These are phyloP conservation scores for Mantis religiosa DNA, from an alignment of 2,888 invertebrate species.

Conservation along the genomic window DNA sequence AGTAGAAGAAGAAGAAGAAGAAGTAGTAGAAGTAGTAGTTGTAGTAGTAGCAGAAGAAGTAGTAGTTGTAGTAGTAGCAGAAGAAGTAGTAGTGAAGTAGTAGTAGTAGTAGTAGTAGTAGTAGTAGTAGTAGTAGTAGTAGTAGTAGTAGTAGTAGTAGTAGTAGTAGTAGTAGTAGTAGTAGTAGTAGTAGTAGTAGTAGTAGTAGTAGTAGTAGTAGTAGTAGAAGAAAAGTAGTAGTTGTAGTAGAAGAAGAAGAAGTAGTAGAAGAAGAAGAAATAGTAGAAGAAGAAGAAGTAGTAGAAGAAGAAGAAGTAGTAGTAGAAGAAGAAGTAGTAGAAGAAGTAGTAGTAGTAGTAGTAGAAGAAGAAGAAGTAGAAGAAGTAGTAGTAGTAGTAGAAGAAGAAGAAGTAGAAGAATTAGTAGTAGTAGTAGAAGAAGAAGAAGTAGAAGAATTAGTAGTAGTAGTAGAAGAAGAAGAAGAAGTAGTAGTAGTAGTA, in stretches of 20 bases:
- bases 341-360: not conserved
- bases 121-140: conserved; percentile 10
- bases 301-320: not conserved
- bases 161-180: not conserved
- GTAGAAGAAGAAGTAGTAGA: not conserved
- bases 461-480: not conserved
- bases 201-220: not conserved
- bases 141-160: conserved; percentile 9
- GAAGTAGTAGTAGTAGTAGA: not conserved
- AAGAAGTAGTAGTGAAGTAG: too few species aligned
- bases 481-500: not conserved
- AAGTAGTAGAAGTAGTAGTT: not conserved
- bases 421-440: not conserved
- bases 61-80: too few species aligned
- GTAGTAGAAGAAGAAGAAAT: not conserved
- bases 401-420: not conserved
- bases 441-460: not conserved
- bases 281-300: not conserved
- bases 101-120: not conserved
- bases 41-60: too few species aligned
- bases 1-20: not conserved
- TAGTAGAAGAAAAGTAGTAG: not conserved
- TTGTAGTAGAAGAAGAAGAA: not conserved
- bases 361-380: not conserved
- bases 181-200: not conserved